Percentiles rank a stretch among this genome's conserved stretches.
phyloP scores from a whole-genome alignment of 1,140 invertebrate genomes.

The Latrodectus geometricus region DNA sequence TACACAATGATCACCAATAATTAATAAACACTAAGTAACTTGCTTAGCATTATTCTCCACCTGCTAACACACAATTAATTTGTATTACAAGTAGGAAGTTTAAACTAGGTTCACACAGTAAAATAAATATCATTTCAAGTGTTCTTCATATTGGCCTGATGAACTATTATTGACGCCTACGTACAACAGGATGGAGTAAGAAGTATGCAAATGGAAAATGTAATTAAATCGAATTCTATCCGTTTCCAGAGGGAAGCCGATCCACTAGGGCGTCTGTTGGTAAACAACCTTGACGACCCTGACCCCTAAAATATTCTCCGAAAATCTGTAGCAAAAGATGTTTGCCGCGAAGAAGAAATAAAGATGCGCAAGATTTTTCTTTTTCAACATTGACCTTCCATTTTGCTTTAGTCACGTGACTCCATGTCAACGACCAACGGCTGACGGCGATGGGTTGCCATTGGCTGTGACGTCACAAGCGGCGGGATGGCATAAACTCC shows the following conservation, averaged over 20 bases:
- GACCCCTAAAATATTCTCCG: slow-evolving; percentile 29
- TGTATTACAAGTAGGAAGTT: neutral
- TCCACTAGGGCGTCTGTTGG: slow-evolving; percentile 23
- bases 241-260: slow-evolving; percentile 19
- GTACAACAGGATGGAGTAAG: too few relatives aligned
- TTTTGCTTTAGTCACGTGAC: slow-evolving; percentile 24
- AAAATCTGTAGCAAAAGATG: neutral
- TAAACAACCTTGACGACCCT: slow-evolving; percentile 53
- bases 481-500: slow-evolving; percentile 51
- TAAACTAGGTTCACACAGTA: slow-evolving; percentile 17
- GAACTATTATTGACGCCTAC: slow-evolving; percentile 26
- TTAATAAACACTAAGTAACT: too few relatives aligned
- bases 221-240: neutral
- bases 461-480: slow-evolving; percentile 44
- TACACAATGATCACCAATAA: too few relatives aligned
- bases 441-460: slow-evolving; percentile 26
- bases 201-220: neutral
- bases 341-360: neutral
- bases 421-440: slow-evolving; percentile 52
- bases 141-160: neutral
- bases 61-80: neutral
- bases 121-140: neutral
- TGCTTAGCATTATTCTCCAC: neutral
- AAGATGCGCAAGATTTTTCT: slow-evolving; percentile 18
- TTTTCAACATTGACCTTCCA: slow-evolving; percentile 42